A percentile compares a stretch with the other conserved stretches of the same genome.
Conservation (phyloP, 2,888 invertebrate species). For the Tiliacea citrago region DNA sequence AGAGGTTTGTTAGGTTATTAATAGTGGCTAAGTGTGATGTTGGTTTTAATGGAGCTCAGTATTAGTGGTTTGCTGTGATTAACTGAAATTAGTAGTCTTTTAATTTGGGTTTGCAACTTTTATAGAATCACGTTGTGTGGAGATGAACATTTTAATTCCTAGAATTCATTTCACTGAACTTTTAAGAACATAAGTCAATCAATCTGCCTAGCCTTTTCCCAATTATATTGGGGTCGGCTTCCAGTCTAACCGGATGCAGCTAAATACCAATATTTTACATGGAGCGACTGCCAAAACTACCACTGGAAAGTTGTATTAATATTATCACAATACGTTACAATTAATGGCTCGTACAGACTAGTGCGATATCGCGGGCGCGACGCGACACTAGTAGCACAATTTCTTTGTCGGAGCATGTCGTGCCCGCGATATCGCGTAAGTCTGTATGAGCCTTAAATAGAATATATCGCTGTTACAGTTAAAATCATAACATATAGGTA, state of each 20-base stretch:
- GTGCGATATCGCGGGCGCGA: no score
- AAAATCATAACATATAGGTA: neutral
- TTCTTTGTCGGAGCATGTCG: no score
- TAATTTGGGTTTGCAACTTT: neutral
- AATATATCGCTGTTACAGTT: neutral
- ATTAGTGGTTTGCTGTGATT: constrained; percentile 38
- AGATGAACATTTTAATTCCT: neutral
- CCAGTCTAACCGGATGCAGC: no score
- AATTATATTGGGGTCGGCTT: no score
- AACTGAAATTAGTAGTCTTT: neutral
- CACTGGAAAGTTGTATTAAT: neutral
- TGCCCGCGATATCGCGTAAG: no score
- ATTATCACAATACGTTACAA: neutral
- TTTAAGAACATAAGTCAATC: neutral
- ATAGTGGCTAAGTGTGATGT: constrained; percentile 40
- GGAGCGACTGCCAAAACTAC: no score
- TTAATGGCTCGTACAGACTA: no score
- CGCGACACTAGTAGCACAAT: no score
- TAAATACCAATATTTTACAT: no score
- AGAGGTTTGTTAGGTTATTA: constrained; percentile 44
- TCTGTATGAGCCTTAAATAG: no score
- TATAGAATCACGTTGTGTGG: neutral
- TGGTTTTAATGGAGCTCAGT: constrained; percentile 38
- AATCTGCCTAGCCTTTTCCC: no score
- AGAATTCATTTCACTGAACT: neutral